A percentile compares a stretch with the other conserved stretches of the same genome.
These are phyloP conservation scores for Drosophila fuyamai DNA, from an alignment of 1,140 invertebrate genomes.

Conservation along the genomic window DNA sequence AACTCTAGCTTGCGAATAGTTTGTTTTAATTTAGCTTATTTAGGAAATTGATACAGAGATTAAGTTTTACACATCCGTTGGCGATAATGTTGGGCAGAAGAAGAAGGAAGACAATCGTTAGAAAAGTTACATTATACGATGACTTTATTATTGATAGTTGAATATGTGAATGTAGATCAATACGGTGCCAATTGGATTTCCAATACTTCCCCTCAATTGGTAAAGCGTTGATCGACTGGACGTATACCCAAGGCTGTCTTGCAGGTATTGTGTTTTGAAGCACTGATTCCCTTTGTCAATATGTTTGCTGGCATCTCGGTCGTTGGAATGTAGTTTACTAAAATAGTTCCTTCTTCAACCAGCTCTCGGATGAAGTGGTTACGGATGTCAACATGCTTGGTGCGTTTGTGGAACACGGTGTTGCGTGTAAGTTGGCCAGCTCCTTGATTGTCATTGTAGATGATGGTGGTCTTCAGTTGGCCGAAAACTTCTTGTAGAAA, in stretches of 20 bases:
- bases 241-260: too few relatives aligned
- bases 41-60: too few relatives aligned
- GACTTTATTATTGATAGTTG: too few relatives aligned
- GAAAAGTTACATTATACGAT: too few relatives aligned
- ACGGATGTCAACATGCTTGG: conserved; percentile 8
- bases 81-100: too few relatives aligned
- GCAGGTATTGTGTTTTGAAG: too few relatives aligned
- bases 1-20: too few relatives aligned
- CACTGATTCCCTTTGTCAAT: too few relatives aligned
- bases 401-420: conserved; percentile 4
- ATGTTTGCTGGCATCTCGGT: too few relatives aligned
- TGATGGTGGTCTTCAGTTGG: not conserved
- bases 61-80: too few relatives aligned
- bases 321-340: not conserved
- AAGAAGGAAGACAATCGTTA: too few relatives aligned
- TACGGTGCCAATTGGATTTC: not conserved
- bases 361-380: conserved; percentile 4
- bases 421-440: conserved; percentile 5
- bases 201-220: conserved; percentile 8
- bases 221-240: not conserved
- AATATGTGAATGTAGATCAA: not conserved
- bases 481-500: conserved; percentile 9
- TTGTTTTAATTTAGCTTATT: too few relatives aligned
- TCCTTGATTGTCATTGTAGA: conserved; percentile 10
- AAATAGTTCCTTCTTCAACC: conserved; percentile 5